phyloP scores from a whole-genome alignment of 1,140 invertebrate genomes.

The Nephila pilipes region DNA sequence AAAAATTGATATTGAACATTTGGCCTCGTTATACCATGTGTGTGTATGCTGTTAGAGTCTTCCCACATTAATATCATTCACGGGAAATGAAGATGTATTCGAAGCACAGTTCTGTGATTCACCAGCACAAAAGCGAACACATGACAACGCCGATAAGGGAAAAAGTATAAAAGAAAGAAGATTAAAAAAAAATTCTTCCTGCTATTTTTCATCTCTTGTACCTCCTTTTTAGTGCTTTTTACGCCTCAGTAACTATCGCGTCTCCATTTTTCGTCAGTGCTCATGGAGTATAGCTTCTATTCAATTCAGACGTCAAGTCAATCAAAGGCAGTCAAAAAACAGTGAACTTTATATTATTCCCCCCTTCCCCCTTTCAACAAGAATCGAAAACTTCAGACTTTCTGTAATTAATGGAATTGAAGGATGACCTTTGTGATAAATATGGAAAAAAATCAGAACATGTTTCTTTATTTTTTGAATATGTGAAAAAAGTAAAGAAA shows the following conservation, averaged over 20 bases:
- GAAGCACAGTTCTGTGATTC: constrained; percentile 27
- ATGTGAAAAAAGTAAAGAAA: constrained; percentile 8
- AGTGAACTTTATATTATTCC: constrained; percentile 55
- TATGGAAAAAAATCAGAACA: constrained; percentile 61
- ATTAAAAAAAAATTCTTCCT: constrained; percentile 3
- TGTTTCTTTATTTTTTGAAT: constrained; percentile 52
- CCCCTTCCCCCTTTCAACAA: constrained; percentile 56
- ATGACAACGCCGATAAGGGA: constrained; percentile 30
- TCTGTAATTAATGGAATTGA: constrained; percentile 76
- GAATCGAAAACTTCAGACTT: constrained; percentile 76
- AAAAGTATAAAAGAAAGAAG: not conserved
- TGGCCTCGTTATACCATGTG: not conserved
- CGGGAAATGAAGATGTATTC: constrained; percentile 40
- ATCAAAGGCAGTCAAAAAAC: constrained; percentile 72
- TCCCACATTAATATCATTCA: constrained; percentile 53
- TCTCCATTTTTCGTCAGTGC: constrained; percentile 66
- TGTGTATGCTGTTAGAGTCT: not conserved
- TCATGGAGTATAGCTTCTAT: constrained; percentile 48
- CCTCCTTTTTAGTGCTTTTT: constrained; percentile 58
- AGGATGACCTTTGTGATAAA: constrained; percentile 76
- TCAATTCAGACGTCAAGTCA: constrained; percentile 71
- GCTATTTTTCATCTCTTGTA: constrained; percentile 69
- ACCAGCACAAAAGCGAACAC: constrained; percentile 22
- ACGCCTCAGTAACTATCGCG: constrained; percentile 47
- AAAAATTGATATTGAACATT: not conserved